Base-by-base conservation (phyloP, 2,888 invertebrate genomes). In the Ommatoiulus sabulosus region DNA sequence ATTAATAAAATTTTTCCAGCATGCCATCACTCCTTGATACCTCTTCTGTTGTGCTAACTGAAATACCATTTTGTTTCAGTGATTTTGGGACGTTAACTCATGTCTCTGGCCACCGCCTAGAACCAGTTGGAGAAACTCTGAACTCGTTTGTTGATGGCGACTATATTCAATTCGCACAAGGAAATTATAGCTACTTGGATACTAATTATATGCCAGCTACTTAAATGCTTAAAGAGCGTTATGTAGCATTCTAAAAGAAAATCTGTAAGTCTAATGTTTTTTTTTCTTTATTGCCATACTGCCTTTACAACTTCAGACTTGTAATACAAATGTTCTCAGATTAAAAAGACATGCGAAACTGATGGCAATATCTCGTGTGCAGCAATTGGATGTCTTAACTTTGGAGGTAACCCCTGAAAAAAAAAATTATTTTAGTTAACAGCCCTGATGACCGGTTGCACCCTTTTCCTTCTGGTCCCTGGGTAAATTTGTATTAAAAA, bases 131-230 rank as follows among this genome's bases (percentile, higher is more conserved):
- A 24, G 86, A 89, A 63, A 87, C 89, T 10, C 90, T 90, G 15
- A 89, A 86, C 8, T 87, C 90, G 7, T 90, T 88, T 48, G 84
- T 89, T 1, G 90, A 90, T 84, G 85, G 86, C 1, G 90, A 90
- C 57, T 90, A 90, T 52, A 85, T 85, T 17, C 84, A 80, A 15
- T 90, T 90, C 72, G 80, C 3, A 63, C 63, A 17, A 3, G 24
- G 57, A 84, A 91, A 91, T 89, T 92, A 92, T 89, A 93, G 93
- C 89, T 93, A 93, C 89, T 91, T 93, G 2, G 93, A 93, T 89
- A 92, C 93, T 0, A 93, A 93, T 90, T 93, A 92, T 87, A 92
- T 93, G 92, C 93, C 93, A 44, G 92, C 92, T 20, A 89, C 89
- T 3, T 90, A 87, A 89, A 35, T 35, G 0, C 12, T 35, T 7